Evolutionary conservation across 2,113 vertebrate species (phyloP).

Genomic region (Eublepharis macularius): DNA sequence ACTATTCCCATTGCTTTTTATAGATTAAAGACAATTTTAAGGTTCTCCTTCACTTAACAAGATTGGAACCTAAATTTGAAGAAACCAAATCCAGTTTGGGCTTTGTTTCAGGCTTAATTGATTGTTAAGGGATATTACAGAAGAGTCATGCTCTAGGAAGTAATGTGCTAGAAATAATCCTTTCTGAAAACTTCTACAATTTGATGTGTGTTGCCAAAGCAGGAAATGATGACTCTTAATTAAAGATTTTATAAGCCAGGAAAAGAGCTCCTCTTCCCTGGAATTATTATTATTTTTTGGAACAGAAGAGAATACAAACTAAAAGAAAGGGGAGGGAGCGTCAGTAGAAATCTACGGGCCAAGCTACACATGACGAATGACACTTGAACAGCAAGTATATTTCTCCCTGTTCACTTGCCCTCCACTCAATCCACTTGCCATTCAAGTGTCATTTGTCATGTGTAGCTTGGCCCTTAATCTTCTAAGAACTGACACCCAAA

Average conservation of each 20-base stretch:
- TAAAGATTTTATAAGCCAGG: slow-evolving; percentile 47
- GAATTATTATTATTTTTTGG: slow-evolving; percentile 40
- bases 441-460: too few species aligned
- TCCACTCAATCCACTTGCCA: too few species aligned
- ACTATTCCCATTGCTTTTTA: slow-evolving; percentile 25
- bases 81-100: slow-evolving; percentile 37
- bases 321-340: neutral
- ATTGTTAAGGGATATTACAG: slow-evolving; percentile 72
- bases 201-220: slow-evolving; percentile 60
- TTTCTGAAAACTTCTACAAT: slow-evolving; percentile 54
- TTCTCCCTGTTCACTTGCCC: too few species aligned
- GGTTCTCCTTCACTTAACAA: slow-evolving; percentile 36
- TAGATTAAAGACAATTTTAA: slow-evolving; percentile 35
- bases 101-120: slow-evolving; percentile 72
- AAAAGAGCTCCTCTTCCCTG: slow-evolving; percentile 25
- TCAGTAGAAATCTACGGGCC: neutral
- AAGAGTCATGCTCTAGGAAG: slow-evolving; percentile 62
- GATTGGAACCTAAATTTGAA: slow-evolving; percentile 51
- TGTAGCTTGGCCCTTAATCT: too few species aligned
- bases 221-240: slow-evolving; percentile 55
- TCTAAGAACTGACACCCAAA: neutral
- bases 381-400: too few species aligned
- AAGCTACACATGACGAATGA: too few species aligned
- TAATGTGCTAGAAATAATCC: slow-evolving; percentile 71
- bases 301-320: slow-evolving; percentile 31